Evolutionary conservation across 2,797 vertebrate species (phyloP).

Genomic region (Acanthurus leucopareius): DNA sequence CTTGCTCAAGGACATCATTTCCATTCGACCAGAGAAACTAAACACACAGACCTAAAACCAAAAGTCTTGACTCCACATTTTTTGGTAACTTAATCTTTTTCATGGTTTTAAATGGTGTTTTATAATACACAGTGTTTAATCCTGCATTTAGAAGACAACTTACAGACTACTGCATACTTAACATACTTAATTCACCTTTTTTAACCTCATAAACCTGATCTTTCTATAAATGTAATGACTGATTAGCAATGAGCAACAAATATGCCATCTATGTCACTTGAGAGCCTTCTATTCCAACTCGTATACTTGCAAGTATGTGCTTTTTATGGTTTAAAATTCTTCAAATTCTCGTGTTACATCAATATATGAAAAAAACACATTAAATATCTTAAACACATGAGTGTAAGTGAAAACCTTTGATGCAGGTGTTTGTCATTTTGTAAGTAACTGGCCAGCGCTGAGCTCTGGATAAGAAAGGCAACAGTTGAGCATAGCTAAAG

Average conservation of each 20-base stretch:
- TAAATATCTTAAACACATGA: not conserved
- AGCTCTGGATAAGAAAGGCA: not conserved
- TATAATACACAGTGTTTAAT: not conserved
- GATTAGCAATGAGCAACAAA: not conserved
- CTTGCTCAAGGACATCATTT: conserved; percentile 48
- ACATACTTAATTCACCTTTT: not conserved
- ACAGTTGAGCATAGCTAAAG: not conserved
- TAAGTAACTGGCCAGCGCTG: not conserved
- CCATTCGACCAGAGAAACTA: conserved; percentile 22
- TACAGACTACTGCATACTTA: not conserved
- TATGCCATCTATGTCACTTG: too few relatives aligned
- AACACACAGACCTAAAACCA: conserved; percentile 1
- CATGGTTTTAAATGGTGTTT: not conserved
- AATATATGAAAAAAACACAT: not conserved
- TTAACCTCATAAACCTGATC: not conserved
- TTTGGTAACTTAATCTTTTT: not conserved
- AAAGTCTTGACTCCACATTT: not conserved
- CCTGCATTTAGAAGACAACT: not conserved
- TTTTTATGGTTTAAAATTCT: too few relatives aligned
- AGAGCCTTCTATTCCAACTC: too few relatives aligned
- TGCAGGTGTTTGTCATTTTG: not conserved
- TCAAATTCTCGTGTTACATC: not conserved
- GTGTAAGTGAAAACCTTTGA: too few relatives aligned
- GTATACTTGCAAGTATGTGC: too few relatives aligned
- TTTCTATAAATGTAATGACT: not conserved